A percentile compares a stretch with the other conserved stretches of the same genome.
phyloP scores from a whole-genome alignment of 2,888 invertebrate genomes.

The Athripsodes cinereus region DNA sequence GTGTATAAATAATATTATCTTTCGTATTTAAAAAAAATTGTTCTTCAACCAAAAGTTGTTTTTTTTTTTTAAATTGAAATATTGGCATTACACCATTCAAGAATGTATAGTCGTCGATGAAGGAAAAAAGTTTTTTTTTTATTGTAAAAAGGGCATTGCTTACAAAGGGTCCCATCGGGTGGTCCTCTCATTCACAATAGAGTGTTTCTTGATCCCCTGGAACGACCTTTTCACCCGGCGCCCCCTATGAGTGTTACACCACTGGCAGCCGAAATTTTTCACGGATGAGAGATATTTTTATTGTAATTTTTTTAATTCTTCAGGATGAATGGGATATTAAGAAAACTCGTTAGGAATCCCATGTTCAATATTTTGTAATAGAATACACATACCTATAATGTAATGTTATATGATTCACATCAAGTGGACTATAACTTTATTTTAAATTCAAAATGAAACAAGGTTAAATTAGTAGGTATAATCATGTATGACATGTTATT shows the following conservation, averaged over 20 bases:
- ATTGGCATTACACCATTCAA: slow-evolving; percentile 7
- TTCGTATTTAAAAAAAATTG: no score
- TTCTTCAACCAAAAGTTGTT: background rate
- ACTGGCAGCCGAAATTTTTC: background rate
- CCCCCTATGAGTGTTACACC: background rate
- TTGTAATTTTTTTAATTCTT: no score
- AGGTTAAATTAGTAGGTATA: no score
- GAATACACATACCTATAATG: no score
- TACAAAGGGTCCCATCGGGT: slow-evolving; percentile 8
- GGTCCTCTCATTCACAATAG: background rate
- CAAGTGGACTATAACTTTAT: no score
- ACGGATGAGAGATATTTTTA: background rate
- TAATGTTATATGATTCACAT: no score
- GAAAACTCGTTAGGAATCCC: no score
- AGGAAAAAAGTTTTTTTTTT: slow-evolving; percentile 1
- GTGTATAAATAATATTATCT: no score
- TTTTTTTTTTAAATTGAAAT: background rate
- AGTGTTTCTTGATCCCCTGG: slow-evolving; percentile 9
- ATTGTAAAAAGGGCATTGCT: slow-evolving; percentile 8
- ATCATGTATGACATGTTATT: no score
- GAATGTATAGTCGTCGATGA: slow-evolving; percentile 6
- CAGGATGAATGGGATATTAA: no score
- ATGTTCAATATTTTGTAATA: no score
- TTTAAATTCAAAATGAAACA: no score
- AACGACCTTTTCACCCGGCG: slow-evolving; percentile 11